These are phyloP conservation scores for Drosophila ohnishii DNA, from an alignment of 1,140 invertebrate species.

Conservation along the genomic window DNA sequence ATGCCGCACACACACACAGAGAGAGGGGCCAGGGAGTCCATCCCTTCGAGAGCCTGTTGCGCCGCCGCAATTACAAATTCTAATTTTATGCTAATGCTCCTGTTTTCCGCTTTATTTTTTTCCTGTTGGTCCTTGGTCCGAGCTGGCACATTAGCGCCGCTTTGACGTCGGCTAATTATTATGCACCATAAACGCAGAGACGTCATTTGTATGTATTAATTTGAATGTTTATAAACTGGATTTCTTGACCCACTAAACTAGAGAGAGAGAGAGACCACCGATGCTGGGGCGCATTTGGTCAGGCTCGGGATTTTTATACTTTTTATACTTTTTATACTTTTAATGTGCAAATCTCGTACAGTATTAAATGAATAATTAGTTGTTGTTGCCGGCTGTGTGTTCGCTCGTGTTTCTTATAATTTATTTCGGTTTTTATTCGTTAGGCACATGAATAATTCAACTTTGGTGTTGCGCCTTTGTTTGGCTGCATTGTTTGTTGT, in stretches of 20 bases:
- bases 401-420: constrained; percentile 70
- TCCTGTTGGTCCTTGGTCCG: constrained; percentile 52
- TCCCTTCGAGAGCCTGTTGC: constrained; percentile 62
- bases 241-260: constrained; percentile 82
- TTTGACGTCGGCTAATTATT: constrained; percentile 64
- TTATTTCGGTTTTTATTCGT: constrained; percentile 76
- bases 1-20: constrained; percentile 48
- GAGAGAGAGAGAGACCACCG: constrained; percentile 62
- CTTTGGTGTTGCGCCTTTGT: constrained; percentile 48
- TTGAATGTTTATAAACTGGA: constrained; percentile 82
- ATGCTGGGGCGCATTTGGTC: constrained; percentile 58
- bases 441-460: constrained; percentile 76
- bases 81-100: constrained; percentile 81
- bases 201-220: constrained; percentile 80
- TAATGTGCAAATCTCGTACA: constrained; percentile 76
- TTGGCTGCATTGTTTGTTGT: constrained; percentile 31
- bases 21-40: constrained; percentile 37
- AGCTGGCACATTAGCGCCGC: constrained; percentile 42
- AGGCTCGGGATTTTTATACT: constrained; percentile 15
- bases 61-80: constrained; percentile 82
- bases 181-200: constrained; percentile 73
- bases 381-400: constrained; percentile 27
- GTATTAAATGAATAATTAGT: constrained; percentile 77
- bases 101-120: constrained; percentile 40
- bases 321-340: constrained; percentile 31